Evolutionary conservation across 1,140 invertebrate genomes (phyloP).

Genomic region (Kradibia gibbosae): DNA sequence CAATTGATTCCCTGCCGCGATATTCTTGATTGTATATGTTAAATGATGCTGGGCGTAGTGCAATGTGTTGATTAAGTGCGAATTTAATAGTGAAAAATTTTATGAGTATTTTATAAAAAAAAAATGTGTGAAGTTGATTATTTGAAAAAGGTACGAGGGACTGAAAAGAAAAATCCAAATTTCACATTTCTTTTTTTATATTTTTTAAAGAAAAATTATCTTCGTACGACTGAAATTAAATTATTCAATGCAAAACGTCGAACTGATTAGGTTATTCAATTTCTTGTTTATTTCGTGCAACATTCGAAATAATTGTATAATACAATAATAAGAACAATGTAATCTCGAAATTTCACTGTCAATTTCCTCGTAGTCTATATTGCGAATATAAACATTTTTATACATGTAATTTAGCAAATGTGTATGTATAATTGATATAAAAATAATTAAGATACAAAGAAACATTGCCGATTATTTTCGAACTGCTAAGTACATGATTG

Average conservation of each 20-base stretch:
- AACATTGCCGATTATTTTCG: conserved; percentile 6
- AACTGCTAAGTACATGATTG: not conserved
- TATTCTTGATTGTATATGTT: conserved; percentile 44
- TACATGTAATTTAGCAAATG: conserved; percentile 2
- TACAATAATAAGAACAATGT: not conserved
- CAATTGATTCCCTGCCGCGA: conserved; percentile 27
- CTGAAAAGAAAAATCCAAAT: conserved; percentile 25
- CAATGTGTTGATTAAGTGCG: conserved; percentile 48
- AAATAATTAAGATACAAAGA: not conserved
- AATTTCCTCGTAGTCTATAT: conserved; percentile 1
- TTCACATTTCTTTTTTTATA: conserved; percentile 19
- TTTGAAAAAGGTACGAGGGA: conserved; percentile 17
- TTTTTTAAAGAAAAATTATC: conserved; percentile 5
- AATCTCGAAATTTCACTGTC: conserved; percentile 12
- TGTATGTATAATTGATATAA: conserved; percentile 24
- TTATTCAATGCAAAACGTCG: not conserved
- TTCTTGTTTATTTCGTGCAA: not conserved
- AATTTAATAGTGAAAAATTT: conserved; percentile 22
- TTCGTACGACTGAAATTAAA: conserved; percentile 33
- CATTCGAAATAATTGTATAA: conserved; percentile 11
- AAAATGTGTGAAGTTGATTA: not conserved
- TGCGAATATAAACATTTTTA: conserved; percentile 27
- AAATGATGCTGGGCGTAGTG: conserved; percentile 51
- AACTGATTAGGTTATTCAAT: not conserved
- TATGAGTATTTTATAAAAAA: conserved; percentile 1